A percentile compares a stretch with the other conserved stretches of the same genome.
Evolutionary conservation across 2,113 vertebrate genomes (phyloP).

Genomic region (Stictonetta naevosa): DNA sequence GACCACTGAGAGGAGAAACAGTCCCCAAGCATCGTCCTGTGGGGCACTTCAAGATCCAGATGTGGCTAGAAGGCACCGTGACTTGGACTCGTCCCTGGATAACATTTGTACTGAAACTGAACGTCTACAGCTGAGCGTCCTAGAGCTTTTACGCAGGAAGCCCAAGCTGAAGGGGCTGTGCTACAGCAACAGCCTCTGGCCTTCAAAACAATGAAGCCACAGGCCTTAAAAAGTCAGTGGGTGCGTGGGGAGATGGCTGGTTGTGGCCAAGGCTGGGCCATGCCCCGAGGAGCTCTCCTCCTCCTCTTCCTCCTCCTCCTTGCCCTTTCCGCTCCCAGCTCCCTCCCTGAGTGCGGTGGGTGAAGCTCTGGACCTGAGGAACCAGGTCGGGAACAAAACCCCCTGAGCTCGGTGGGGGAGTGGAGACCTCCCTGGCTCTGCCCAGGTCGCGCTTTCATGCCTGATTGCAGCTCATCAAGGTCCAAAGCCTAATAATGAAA

Average conservation of each 20-base stretch:
- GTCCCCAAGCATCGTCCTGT: neutral
- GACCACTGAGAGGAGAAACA: neutral
- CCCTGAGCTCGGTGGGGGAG: neutral
- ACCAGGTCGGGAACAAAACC: neutral
- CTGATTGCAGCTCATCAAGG: constrained; percentile 65
- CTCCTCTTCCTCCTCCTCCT: neutral
- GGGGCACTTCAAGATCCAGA: neutral
- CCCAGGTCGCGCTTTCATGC: constrained; percentile 50
- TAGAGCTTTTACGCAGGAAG: neutral
- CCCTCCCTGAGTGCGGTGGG: neutral
- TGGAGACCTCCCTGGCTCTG: neutral
- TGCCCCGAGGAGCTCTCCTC: neutral
- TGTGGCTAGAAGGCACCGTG: neutral
- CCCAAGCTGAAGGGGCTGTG: neutral
- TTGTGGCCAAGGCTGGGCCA: fast-evolving
- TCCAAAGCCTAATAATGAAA: constrained; percentile 46
- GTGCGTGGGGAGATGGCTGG: neutral
- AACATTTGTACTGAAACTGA: neutral
- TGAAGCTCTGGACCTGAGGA: neutral
- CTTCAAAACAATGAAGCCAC: neutral
- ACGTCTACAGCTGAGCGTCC: neutral
- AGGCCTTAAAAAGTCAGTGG: neutral
- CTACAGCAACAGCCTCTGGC: neutral
- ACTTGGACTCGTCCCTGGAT: neutral
- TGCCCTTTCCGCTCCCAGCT: neutral